A percentile compares a stretch with the other conserved stretches of the same genome.
These are phyloP conservation scores for Antechinus flavipes DNA, from an alignment of 2,113 vertebrate genomes.

Conservation along the genomic window DNA sequence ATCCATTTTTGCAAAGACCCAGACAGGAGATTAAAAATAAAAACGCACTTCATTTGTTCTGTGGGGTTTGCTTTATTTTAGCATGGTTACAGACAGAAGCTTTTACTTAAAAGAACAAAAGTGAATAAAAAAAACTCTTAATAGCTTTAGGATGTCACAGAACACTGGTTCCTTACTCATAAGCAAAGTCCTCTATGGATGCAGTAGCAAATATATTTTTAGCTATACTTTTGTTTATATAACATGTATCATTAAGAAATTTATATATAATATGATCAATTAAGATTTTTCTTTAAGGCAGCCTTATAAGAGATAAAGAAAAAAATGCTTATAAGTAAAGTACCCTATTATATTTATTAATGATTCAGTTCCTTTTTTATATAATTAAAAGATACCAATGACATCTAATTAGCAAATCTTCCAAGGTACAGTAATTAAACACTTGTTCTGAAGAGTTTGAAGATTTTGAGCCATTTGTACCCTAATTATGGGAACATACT, in stretches of 20 bases:
- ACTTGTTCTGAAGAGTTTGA: neutral
- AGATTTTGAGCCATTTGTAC: neutral
- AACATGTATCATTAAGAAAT: constrained; percentile 67
- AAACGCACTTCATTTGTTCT: constrained; percentile 85
- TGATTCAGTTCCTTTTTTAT: constrained; percentile 64
- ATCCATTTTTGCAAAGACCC: constrained; percentile 83
- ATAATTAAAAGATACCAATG: constrained; percentile 40
- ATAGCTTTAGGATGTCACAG: constrained; percentile 83
- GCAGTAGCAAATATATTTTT: constrained; percentile 77
- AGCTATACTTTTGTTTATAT: constrained; percentile 75
- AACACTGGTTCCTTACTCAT: constrained; percentile 70
- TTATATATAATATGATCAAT: constrained; percentile 70
- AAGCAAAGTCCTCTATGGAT: constrained; percentile 74
- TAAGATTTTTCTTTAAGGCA: constrained; percentile 73
- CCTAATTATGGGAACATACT: neutral
- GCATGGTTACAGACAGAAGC: constrained; percentile 83
- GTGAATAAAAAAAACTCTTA: constrained; percentile 75
- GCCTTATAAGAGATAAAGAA: constrained; percentile 73
- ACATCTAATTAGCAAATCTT: constrained; percentile 48
- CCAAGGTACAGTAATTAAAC: constrained; percentile 1
- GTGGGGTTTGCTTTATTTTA: constrained; percentile 82
- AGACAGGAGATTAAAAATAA: constrained; percentile 85
- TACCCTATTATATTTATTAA: constrained; percentile 69
- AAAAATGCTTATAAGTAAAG: constrained; percentile 76
- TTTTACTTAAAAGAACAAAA: constrained; percentile 87